Evolutionary conservation across 2,888 invertebrate species (phyloP).

Genomic region (Neoascia interrupta): DNA sequence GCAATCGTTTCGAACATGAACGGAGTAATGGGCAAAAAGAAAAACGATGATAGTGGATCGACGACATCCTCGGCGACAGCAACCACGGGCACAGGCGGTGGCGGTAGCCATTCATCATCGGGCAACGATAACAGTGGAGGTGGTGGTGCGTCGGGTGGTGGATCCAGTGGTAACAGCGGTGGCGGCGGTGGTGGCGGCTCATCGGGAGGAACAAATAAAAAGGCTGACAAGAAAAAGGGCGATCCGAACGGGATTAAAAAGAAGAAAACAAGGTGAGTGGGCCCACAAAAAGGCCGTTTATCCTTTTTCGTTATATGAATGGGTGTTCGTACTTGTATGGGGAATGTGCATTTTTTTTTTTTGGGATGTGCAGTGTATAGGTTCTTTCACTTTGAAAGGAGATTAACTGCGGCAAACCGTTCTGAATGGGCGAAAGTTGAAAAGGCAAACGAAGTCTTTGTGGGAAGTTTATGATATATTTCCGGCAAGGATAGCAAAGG

Average conservation of each 20-base stretch:
- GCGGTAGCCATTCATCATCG: conserved; percentile 60
- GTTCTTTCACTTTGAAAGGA: conserved; percentile 51
- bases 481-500: conserved; percentile 57
- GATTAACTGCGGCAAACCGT: conserved; percentile 56
- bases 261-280: conserved; percentile 91
- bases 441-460: conserved; percentile 65
- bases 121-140: conserved; percentile 53
- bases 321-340: too few relatives aligned
- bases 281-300: too few relatives aligned
- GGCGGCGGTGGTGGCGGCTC: conserved; percentile 39
- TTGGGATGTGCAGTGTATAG: conserved; percentile 12
- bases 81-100: conserved; percentile 49
- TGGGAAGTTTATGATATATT: conserved; percentile 68
- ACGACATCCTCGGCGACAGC: conserved; percentile 41
- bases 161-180: conserved; percentile 30
- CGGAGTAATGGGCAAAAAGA: conserved; percentile 64
- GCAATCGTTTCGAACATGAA: conserved; percentile 68
- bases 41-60: conserved; percentile 56
- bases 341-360: conserved; percentile 3
- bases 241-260: conserved; percentile 94
- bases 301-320: background rate
- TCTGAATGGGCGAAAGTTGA: conserved; percentile 58
- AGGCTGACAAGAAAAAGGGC: conserved; percentile 89
- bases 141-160: conserved; percentile 37
- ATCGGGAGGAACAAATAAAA: conserved; percentile 81